phyloP scores from a whole-genome alignment of 2,113 vertebrate genomes.

The Pandion haliaetus region DNA sequence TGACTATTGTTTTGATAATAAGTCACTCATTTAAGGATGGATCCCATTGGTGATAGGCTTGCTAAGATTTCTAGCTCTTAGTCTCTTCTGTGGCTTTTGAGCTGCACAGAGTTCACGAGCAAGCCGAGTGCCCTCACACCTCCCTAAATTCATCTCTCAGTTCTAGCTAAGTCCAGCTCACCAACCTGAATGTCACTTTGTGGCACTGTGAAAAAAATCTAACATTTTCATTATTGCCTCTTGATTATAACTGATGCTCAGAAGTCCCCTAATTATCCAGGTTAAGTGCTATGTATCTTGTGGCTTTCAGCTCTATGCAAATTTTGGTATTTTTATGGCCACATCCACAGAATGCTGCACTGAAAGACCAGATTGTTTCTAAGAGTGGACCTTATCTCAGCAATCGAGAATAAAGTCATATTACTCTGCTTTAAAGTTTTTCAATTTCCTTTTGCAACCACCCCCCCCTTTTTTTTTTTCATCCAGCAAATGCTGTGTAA shows the following conservation, averaged over 20 bases:
- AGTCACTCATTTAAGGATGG: not conserved
- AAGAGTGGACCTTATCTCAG: not conserved
- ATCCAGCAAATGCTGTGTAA: not conserved
- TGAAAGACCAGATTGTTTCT: not conserved
- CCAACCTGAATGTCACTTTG: not conserved
- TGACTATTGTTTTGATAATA: not conserved
- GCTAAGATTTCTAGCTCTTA: not conserved
- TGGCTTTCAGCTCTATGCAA: not conserved
- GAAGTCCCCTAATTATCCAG: not conserved
- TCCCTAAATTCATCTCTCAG: not conserved
- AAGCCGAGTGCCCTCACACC: not conserved
- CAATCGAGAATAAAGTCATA: not conserved
- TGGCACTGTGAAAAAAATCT: not conserved
- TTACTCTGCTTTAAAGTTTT: not conserved
- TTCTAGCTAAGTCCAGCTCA: not conserved
- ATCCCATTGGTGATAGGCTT: not conserved
- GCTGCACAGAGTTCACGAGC: not conserved
- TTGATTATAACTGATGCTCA: not conserved
- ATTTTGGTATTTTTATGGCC: not conserved
- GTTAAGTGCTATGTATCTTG: not conserved
- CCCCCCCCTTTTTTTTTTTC: accelerated
- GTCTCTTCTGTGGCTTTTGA: not conserved
- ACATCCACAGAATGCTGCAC: not conserved
- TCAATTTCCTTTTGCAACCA: not conserved
- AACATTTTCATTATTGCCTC: not conserved